Percentiles rank a stretch among this genome's conserved stretches.
phyloP scores from a whole-genome alignment of 2,797 vertebrate genomes.

The Emys orbicularis region DNA sequence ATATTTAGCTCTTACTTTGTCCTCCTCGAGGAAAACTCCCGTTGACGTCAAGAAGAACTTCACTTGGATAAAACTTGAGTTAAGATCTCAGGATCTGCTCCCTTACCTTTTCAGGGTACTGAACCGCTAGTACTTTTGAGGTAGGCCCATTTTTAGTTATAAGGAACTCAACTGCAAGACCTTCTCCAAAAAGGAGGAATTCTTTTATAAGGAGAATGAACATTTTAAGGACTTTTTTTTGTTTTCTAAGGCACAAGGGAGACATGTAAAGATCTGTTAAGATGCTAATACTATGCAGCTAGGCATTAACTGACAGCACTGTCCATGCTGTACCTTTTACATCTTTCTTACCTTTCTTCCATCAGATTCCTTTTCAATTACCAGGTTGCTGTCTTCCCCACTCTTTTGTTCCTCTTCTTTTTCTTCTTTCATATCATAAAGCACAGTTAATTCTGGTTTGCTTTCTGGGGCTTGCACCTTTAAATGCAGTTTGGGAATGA shows the following conservation, averaged over 20 bases:
- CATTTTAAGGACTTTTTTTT: background rate
- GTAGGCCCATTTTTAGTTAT: background rate
- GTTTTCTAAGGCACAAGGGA: background rate
- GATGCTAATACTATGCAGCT: background rate
- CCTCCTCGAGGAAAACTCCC: background rate
- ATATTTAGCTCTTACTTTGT: background rate
- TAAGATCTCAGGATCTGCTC: background rate
- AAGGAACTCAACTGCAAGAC: background rate
- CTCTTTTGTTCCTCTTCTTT: background rate
- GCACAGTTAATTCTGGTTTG: background rate
- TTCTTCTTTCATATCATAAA: background rate
- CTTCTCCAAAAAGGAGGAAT: background rate
- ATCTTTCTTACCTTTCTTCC: constrained; percentile 42
- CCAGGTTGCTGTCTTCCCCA: background rate
- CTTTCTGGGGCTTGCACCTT: background rate
- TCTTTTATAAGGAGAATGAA: background rate
- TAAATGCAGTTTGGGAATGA: constrained; percentile 1
- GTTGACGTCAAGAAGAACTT: background rate
- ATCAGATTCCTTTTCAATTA: constrained; percentile 68
- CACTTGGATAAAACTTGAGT: background rate
- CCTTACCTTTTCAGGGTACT: background rate
- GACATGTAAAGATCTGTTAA: background rate
- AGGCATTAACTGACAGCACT: fast-evolving
- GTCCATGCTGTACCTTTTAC: background rate
- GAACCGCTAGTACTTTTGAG: background rate